These are phyloP conservation scores for Caenorhabditis sp. DNA, from an alignment of 2,888 invertebrate genomes.

Conservation along the genomic window DNA sequence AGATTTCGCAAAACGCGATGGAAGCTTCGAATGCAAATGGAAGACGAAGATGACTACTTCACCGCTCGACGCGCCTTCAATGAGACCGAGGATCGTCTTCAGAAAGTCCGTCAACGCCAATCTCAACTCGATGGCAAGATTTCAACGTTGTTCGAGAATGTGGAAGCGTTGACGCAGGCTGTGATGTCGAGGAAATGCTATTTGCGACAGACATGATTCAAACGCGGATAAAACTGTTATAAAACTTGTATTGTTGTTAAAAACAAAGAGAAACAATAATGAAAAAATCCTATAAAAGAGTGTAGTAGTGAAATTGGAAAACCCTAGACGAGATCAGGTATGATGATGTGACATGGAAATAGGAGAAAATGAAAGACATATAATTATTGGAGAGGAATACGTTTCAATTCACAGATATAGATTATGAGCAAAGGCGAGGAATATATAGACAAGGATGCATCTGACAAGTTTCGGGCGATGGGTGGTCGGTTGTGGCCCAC, in stretches of 20 bases:
- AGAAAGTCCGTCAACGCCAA: slow-evolving; percentile 73
- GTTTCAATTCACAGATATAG: no score
- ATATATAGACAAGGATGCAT: no score
- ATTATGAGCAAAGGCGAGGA: no score
- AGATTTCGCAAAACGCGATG: slow-evolving; percentile 79
- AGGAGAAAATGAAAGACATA: no score
- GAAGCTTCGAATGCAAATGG: slow-evolving; percentile 76
- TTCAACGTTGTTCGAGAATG: slow-evolving; percentile 70
- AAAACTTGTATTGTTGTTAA: neutral
- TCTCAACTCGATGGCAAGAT: slow-evolving; percentile 72
- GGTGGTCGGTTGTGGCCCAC: no score
- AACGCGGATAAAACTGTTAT: neutral
- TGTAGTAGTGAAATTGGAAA: neutral
- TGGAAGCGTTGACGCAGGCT: slow-evolving; percentile 71
- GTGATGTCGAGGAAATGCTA: slow-evolving; percentile 60
- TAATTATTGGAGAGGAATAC: no score
- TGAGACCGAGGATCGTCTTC: slow-evolving; percentile 80
- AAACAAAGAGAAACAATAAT: neutral
- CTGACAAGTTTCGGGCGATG: no score
- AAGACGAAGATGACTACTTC: slow-evolving; percentile 81
- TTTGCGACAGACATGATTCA: slow-evolving; percentile 22
- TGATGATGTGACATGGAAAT: neutral
- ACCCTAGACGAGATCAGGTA: neutral
- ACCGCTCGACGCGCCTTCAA: slow-evolving; percentile 78
- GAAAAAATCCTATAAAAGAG: neutral